Base-by-base conservation (phyloP, 1,140 invertebrate genomes). In the Aphaenogaster floridana region DNA sequence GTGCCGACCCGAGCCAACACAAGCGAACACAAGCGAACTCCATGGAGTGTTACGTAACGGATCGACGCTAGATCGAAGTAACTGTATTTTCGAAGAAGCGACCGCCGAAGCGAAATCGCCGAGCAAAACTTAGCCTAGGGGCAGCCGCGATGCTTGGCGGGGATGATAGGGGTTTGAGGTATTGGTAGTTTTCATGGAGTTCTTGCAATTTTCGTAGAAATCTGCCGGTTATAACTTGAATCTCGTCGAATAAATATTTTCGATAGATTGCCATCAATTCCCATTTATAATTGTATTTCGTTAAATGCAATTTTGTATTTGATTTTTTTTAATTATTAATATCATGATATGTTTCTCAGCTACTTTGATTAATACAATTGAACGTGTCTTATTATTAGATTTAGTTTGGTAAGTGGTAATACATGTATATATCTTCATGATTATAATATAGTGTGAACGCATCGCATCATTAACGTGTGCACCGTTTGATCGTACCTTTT, bases 41-140 rank as follows among this genome's bases (percentile, higher is more conserved):
- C 90, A 91, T 68, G 86, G 90, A 91, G 90, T 91, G 64, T 91
- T 91, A 91, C 88, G 90, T 91, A 91, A 91, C 90, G 90, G 90
- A 91, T 91, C 90, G 90, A 72, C 86, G 90, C 57, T 91, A 91
- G 90, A 91, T 91, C 90, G 52, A 76, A 88, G 86, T 91, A 91
- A 91, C 90, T 91, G 90, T 91, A 91, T 91, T 86, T 91, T 89
- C 86, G 88, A 89, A 77, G 85, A 91, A 74, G 88, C 84, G 50
- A 64, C 69, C 68, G 64, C 34, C 76, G 59, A 78, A 66, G 86
- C 71, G 71, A 90, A 87, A 90, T 91, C 89, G 81, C 78, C 63
- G 52, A 68, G 64, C 71, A 90, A 87, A 88, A 88, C 71, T 83
- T 90, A 28, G 89, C 86, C 81, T 77, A 57, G 11, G 71, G 74